Conservation (phyloP, 2,797 vertebrate genomes). For the Serranus cabrilla region DNA sequence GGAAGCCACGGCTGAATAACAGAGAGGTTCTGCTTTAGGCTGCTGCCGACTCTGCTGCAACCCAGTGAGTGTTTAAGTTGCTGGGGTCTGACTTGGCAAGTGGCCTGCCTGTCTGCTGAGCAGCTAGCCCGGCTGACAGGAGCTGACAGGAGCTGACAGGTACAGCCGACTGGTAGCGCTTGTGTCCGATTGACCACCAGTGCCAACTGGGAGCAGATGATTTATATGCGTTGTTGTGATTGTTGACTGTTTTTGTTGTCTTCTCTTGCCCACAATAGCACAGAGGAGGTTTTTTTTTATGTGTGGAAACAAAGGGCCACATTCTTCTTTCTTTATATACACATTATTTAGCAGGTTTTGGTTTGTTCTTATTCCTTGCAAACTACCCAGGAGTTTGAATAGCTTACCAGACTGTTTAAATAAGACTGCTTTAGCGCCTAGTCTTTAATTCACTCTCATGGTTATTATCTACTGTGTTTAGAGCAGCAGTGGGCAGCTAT, state of each 20-base stretch:
- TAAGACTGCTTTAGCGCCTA: too few species aligned
- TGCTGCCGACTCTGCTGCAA: slow-evolving; percentile 17
- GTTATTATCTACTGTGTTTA: too few species aligned
- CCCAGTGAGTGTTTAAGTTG: slow-evolving; percentile 19
- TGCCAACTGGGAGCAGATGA: slow-evolving; percentile 17
- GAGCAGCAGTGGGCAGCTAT: too few species aligned
- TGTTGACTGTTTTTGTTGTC: slow-evolving; percentile 4
- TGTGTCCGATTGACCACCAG: slow-evolving; percentile 14
- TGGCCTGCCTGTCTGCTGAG: slow-evolving; percentile 29
- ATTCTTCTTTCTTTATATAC: too few species aligned
- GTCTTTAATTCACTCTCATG: too few species aligned
- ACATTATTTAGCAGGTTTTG: too few species aligned
- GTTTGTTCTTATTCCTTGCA: too few species aligned
- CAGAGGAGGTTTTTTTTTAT: neutral
- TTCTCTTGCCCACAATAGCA: neutral
- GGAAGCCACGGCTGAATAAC: neutral
- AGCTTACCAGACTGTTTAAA: too few species aligned
- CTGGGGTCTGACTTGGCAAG: slow-evolving; percentile 11
- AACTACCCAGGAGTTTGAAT: too few species aligned
- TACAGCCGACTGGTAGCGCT: slow-evolving; percentile 11
- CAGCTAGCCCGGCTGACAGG: slow-evolving; percentile 12
- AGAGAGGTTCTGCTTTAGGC: slow-evolving; percentile 3
- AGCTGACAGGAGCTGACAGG: slow-evolving; percentile 40
- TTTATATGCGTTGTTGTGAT: slow-evolving; percentile 27
- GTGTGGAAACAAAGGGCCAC: neutral